phyloP scores from a whole-genome alignment of 30 jellyfish, hydroid and myxozoan genomes.

The Clytia hemisphaerica region DNA sequence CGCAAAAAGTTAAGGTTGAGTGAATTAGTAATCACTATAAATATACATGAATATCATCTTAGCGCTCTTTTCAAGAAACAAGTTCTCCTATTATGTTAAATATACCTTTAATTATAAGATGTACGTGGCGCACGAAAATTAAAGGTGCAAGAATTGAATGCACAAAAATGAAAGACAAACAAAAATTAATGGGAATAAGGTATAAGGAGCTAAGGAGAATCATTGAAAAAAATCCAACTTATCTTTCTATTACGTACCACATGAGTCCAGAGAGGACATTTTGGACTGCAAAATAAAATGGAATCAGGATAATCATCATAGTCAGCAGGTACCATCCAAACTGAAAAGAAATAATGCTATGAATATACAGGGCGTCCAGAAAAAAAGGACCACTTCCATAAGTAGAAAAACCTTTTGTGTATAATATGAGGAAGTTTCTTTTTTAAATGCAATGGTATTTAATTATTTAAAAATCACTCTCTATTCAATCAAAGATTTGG shows the following conservation, averaged over 20 bases:
- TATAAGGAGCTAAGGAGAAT: no score
- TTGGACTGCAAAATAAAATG: slow-evolving; percentile 68
- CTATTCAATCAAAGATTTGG: no score
- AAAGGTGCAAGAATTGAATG: background rate
- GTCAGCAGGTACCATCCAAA: slow-evolving; percentile 99
- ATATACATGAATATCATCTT: no score
- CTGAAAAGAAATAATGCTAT: slow-evolving; percentile 21
- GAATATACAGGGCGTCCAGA: background rate
- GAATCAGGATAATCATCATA: slow-evolving; percentile 69
- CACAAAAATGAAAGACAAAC: background rate
- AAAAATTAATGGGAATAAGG: background rate
- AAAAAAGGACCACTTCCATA: no score
- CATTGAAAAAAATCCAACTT: background rate
- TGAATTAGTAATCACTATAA: no score
- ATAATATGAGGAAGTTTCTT: no score
- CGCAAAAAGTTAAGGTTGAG: no score
- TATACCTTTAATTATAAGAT: no score
- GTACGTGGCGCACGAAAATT: background rate
- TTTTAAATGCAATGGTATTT: no score
- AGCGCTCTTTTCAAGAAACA: no score
- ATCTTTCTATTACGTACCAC: slow-evolving; percentile 43
- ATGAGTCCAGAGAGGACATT: slow-evolving; percentile 78
- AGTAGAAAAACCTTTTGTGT: no score
- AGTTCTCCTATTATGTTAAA: background rate
- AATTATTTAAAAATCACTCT: no score